Percentiles rank a stretch among this genome's conserved stretches.
Evolutionary conservation across 2,888 invertebrate species (phyloP).

Genomic region (Hydropsyche betteni): DNA sequence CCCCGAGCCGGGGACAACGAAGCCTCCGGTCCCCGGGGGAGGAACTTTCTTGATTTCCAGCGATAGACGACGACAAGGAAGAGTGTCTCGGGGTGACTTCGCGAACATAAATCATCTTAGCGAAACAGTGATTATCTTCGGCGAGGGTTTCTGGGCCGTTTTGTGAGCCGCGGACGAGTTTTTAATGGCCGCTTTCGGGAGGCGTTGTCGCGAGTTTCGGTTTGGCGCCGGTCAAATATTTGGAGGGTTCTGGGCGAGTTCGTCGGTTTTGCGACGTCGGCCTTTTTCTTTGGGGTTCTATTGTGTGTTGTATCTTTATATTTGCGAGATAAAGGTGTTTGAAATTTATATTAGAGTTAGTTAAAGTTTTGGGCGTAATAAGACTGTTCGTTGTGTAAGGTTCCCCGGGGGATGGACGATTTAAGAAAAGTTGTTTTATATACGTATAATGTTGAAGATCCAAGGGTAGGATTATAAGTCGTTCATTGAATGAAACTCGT

Average conservation of each 20-base stretch:
- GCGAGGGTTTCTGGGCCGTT: neutral
- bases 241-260: neutral
- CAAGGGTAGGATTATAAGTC: too few relatives aligned
- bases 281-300: too few relatives aligned
- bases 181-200: neutral
- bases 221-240: conserved; percentile 20
- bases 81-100: conserved; percentile 4
- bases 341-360: neutral
- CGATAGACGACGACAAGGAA: neutral
- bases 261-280: too few relatives aligned
- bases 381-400: neutral
- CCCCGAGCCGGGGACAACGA: neutral
- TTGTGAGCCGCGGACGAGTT: neutral
- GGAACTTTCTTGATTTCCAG: conserved; percentile 15
- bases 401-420: neutral
- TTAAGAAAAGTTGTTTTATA: too few relatives aligned
- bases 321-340: neutral
- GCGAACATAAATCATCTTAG: conserved; percentile 27
- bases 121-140: conserved; percentile 22
- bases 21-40: neutral
- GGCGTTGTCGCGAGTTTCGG: neutral
- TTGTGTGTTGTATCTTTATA: too few relatives aligned
- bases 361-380: neutral
- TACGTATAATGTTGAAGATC: too few relatives aligned
- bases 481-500: too few relatives aligned